A percentile compares a stretch with the other conserved stretches of the same genome.
phyloP scores from a whole-genome alignment of 2,113 vertebrate species.

The Neodontobutis hainanensis region DNA sequence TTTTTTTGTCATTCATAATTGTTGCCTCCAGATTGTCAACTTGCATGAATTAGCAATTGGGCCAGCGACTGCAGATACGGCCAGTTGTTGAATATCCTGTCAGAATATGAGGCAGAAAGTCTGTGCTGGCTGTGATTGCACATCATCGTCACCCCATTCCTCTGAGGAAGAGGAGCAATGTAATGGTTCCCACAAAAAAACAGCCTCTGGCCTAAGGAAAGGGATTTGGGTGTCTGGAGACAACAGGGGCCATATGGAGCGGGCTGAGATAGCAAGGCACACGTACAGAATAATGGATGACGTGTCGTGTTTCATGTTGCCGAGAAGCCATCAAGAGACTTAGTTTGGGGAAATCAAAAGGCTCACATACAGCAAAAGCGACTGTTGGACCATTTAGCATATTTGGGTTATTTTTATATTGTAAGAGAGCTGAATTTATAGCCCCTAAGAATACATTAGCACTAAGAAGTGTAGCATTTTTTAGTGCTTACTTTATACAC shows the following conservation, averaged over 20 bases:
- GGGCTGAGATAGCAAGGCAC: slow-evolving; percentile 78
- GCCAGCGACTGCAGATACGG: slow-evolving; percentile 66
- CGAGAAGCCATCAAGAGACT: slow-evolving; percentile 80
- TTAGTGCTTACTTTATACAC: too few species aligned
- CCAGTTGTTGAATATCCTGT: slow-evolving; percentile 71
- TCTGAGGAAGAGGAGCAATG: slow-evolving; percentile 78
- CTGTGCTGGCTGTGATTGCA: slow-evolving; percentile 68
- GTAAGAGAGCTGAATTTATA: slow-evolving; percentile 20
- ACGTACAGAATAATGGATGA: slow-evolving; percentile 86
- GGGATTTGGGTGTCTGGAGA: slow-evolving; percentile 85
- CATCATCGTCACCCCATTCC: slow-evolving; percentile 77
- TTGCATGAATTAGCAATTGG: slow-evolving; percentile 82
- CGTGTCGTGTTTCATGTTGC: slow-evolving; percentile 86
- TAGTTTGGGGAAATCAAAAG: slow-evolving; percentile 81
- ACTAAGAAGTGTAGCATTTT: background rate
- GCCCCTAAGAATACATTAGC: slow-evolving; percentile 21
- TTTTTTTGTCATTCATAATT: slow-evolving; percentile 69
- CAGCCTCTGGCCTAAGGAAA: slow-evolving; percentile 81
- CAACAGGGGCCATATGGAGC: slow-evolving; percentile 83
- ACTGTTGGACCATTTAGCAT: slow-evolving; percentile 74
- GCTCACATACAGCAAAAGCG: slow-evolving; percentile 74
- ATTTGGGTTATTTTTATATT: slow-evolving; percentile 49
- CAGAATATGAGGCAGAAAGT: slow-evolving; percentile 68
- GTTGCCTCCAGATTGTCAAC: slow-evolving; percentile 77
- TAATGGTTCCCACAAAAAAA: slow-evolving; percentile 78